Conservation (phyloP, 2,888 invertebrate species). For the Metellina segmentata region DNA sequence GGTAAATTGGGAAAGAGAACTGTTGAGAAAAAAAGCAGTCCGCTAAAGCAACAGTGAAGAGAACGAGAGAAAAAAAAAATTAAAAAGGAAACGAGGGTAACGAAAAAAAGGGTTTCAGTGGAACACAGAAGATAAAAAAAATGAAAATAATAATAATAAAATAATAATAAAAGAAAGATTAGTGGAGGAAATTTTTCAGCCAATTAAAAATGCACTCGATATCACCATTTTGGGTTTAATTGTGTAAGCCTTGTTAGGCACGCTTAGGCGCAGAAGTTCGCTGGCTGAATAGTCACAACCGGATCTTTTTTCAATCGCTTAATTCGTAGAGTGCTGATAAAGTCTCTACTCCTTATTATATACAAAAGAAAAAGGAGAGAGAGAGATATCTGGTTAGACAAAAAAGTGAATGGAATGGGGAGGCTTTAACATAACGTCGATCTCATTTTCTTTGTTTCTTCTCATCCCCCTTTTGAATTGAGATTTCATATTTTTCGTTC, state of each 20-base stretch:
- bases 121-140: slow-evolving; percentile 50
- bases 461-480: slow-evolving; percentile 21
- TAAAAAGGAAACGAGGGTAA: slow-evolving; percentile 35
- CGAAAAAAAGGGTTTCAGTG: slow-evolving; percentile 32
- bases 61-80: slow-evolving; percentile 24
- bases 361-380: slow-evolving; percentile 47
- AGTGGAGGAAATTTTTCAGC: slow-evolving; percentile 76
- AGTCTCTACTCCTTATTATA: slow-evolving; percentile 66
- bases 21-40: slow-evolving; percentile 20
- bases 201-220: slow-evolving; percentile 77
- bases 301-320: slow-evolving; percentile 69
- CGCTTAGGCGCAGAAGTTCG: slow-evolving; percentile 60
- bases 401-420: slow-evolving; percentile 42
- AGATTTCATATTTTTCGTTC: slow-evolving; percentile 36
- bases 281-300: slow-evolving; percentile 69
- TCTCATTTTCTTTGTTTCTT: slow-evolving; percentile 25
- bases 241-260: slow-evolving; percentile 76
- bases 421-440: slow-evolving; percentile 39
- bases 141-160: slow-evolving; percentile 53
- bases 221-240: slow-evolving; percentile 73
- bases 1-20: slow-evolving; percentile 48
- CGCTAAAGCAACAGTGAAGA: slow-evolving; percentile 25
- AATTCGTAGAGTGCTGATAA: slow-evolving; percentile 73
- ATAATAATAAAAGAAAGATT: slow-evolving; percentile 65
- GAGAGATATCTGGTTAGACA: slow-evolving; percentile 19